Base-by-base conservation (phyloP, 2,888 invertebrate species). In the Pachymerium ferrugineum region DNA sequence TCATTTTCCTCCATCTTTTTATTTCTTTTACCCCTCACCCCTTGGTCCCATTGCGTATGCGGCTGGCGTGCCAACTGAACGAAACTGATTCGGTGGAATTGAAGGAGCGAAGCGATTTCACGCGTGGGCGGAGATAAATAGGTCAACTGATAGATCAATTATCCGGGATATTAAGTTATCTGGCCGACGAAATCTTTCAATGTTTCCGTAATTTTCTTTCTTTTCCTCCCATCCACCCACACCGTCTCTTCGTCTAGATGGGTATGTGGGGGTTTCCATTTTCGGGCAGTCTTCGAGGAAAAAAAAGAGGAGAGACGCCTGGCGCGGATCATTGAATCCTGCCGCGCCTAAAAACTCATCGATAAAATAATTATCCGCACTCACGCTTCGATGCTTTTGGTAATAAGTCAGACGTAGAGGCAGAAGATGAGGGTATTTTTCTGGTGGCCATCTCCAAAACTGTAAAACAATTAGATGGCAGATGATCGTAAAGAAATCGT, bases 71-170 rank as follows among this genome's bases (percentile, higher is more conserved):
- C 38, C 38, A 38, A 38, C 38, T 38, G 38, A 38, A 38, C 38
- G 38, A 38, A 62, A 62, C 62, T 62, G 62, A 62, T 62, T 19
- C 62, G 16, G 62, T 62, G 62, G 28, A 62, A 62, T 62, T 62
- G 28, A 62, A 62, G 19, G 28, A 62, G 19, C 29, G 74, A 72
- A 72, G 73, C 70, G 74, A 75, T 75, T 75, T 75, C 75, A 75
- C 75, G 75, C 74, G 22, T 72, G 74, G 72, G 33, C 72, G 54
- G 75, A 75, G 74, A 75, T 75, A 75, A 75, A 75, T 75, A 75
- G 74, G 75, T 75, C 74, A 75, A 75, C 75, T 75, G 75, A 74
- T 75, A 74, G 75, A 75, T 75, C 75, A 75, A 75, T 75, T 75
- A 75, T 75, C 70, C 75, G 72, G 67, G 75, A 75, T 75, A 75